phyloP scores from a whole-genome alignment of 2,113 vertebrate genomes.

The Pollachius pollachius region DNA sequence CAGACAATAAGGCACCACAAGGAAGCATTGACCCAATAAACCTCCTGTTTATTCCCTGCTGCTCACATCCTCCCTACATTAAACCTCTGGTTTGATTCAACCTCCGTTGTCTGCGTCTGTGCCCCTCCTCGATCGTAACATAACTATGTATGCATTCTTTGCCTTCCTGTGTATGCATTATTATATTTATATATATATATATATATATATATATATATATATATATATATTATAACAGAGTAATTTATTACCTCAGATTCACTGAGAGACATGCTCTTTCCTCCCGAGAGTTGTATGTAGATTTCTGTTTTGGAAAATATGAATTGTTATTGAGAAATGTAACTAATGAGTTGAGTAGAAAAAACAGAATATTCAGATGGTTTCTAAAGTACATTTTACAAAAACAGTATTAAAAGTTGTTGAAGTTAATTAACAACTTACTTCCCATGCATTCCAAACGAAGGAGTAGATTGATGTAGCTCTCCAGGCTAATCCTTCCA shows the following conservation, averaged over 20 bases:
- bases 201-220: no score
- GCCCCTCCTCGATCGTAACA: no score
- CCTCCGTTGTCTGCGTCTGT: no score
- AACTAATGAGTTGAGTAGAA: background rate
- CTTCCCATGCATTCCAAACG: slow-evolving; percentile 67
- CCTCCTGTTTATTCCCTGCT: no score
- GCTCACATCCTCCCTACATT: no score
- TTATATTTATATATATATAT: no score
- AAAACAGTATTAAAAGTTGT: background rate
- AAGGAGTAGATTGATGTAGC: slow-evolving; percentile 66
- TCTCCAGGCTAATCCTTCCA: slow-evolving; percentile 64
- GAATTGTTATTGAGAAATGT: background rate
- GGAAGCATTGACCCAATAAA: no score
- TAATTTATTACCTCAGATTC: slow-evolving; percentile 54
- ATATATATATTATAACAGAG: no score
- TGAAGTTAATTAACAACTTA: slow-evolving; percentile 37
- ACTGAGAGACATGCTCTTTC: slow-evolving; percentile 43
- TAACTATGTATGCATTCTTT: no score
- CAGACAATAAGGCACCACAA: no score
- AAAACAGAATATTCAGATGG: background rate
- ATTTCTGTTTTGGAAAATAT: slow-evolving; percentile 50
- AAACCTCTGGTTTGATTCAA: no score
- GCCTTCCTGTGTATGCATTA: no score
- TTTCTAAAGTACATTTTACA: background rate
- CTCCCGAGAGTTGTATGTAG: slow-evolving; percentile 53